Percentiles rank a stretch among this genome's conserved stretches.
These are phyloP conservation scores for Penaeus vannamei DNA, from an alignment of 1,140 invertebrate species.

Conservation along the genomic window DNA sequence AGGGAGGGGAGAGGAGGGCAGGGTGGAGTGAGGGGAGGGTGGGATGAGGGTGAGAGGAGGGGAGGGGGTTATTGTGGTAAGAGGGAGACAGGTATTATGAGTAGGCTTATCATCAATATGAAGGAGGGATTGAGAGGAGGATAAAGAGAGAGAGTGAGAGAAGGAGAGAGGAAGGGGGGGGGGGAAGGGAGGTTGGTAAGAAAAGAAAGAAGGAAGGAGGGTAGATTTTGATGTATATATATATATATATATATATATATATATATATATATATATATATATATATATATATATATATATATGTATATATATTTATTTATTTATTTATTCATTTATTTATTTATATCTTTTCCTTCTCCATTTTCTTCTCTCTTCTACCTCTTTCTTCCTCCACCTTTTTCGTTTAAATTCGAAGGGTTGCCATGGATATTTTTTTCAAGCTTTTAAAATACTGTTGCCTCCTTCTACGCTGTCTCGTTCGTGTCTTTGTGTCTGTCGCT, in stretches of 20 bases:
- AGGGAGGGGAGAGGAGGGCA: background rate
- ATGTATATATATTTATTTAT: background rate
- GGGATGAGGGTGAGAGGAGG: background rate
- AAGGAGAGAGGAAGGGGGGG: background rate
- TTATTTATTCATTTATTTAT: too few species aligned
- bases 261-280: constrained; percentile 28
- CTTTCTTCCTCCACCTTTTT: too few species aligned
- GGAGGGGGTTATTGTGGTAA: background rate
- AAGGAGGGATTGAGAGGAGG: background rate
- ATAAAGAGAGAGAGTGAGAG: constrained; percentile 6
- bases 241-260: constrained; percentile 24
- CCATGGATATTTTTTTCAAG: too few species aligned
- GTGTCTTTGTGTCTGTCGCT: too few species aligned
- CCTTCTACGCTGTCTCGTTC: too few species aligned
- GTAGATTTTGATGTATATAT: constrained; percentile 12
- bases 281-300: constrained; percentile 10
- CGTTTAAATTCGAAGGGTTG: too few species aligned
- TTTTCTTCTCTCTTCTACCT: too few species aligned
- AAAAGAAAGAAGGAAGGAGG: background rate
- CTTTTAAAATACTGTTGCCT: too few species aligned
- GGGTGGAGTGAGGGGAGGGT: background rate
- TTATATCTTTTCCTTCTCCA: too few species aligned
- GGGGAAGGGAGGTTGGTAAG: background rate
- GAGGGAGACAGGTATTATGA: background rate
- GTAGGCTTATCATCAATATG: too few species aligned